Evolutionary conservation across 2,797 vertebrate genomes (phyloP).

Genomic region (Hypotaenidia philippensis): DNA sequence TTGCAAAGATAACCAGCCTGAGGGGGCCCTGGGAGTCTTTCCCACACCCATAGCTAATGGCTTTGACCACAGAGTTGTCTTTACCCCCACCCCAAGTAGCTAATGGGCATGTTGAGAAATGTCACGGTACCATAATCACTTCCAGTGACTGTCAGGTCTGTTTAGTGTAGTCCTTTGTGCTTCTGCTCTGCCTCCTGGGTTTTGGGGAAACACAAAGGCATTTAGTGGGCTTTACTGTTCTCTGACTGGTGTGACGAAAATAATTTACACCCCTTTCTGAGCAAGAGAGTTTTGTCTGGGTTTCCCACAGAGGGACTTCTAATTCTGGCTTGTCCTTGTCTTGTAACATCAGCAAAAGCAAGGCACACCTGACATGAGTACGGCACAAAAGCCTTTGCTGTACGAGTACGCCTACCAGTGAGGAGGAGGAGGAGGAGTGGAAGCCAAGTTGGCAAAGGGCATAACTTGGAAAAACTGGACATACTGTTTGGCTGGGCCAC

Average conservation of each 20-base stretch:
- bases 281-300: background rate
- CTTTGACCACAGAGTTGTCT: background rate
- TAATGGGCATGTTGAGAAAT: slow-evolving; percentile 45
- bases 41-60: background rate
- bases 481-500: slow-evolving; percentile 68
- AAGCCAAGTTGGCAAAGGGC: slow-evolving; percentile 67
- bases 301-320: background rate
- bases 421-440: background rate
- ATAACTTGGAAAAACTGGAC: slow-evolving; percentile 71
- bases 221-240: background rate
- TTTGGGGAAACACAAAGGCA: background rate
- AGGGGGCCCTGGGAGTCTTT: background rate
- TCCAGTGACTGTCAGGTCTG: slow-evolving; percentile 13
- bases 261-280: background rate
- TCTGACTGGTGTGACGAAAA: background rate
- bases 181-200: slow-evolving; percentile 13
- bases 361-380: slow-evolving; percentile 42
- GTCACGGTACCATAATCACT: slow-evolving; percentile 22
- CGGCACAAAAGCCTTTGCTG: slow-evolving; percentile 31
- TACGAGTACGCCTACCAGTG: slow-evolving; percentile 47
- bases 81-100: background rate
- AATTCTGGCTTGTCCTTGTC: slow-evolving; percentile 5
- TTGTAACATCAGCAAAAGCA: slow-evolving; percentile 56
- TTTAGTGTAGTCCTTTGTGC: slow-evolving; percentile 32
- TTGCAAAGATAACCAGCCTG: background rate